A percentile compares a stretch with the other conserved stretches of the same genome.
Conservation (phyloP, 2,113 vertebrate species). For the Mormoops blainvillei region DNA sequence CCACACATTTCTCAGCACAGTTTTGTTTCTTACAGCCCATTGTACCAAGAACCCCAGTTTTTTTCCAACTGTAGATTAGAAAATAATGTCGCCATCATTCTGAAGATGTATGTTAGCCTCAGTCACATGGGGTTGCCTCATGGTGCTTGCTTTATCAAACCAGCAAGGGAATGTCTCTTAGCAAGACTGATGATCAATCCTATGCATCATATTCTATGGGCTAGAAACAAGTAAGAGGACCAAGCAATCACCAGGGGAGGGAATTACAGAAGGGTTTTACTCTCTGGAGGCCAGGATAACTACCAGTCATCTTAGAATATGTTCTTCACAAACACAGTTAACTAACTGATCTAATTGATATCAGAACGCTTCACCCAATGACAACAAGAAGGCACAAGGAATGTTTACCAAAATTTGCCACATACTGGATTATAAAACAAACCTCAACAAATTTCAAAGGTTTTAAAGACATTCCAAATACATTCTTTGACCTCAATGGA, state of each 20-base stretch:
- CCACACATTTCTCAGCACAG: background rate
- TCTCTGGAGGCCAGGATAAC: background rate
- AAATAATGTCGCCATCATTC: background rate
- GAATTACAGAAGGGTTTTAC: background rate
- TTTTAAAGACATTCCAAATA: conserved; percentile 14
- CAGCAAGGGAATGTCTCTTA: background rate
- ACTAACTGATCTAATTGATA: background rate
- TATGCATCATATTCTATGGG: background rate
- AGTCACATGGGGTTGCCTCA: background rate
- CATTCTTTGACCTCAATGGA: conserved; percentile 19
- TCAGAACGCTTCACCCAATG: background rate
- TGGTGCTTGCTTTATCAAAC: background rate
- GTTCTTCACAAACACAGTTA: background rate
- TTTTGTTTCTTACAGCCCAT: background rate
- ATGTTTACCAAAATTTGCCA: background rate
- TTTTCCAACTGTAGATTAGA: background rate
- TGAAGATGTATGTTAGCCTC: background rate
- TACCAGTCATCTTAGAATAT: background rate
- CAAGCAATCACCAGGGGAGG: background rate
- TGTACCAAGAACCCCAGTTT: background rate
- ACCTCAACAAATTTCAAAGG: conserved; percentile 14
- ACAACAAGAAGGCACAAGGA: background rate
- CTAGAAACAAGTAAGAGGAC: background rate
- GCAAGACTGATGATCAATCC: background rate
- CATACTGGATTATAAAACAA: background rate